Evolutionary conservation across 2,888 invertebrate species (phyloP).

Genomic region (Drosophila histrio): DNA sequence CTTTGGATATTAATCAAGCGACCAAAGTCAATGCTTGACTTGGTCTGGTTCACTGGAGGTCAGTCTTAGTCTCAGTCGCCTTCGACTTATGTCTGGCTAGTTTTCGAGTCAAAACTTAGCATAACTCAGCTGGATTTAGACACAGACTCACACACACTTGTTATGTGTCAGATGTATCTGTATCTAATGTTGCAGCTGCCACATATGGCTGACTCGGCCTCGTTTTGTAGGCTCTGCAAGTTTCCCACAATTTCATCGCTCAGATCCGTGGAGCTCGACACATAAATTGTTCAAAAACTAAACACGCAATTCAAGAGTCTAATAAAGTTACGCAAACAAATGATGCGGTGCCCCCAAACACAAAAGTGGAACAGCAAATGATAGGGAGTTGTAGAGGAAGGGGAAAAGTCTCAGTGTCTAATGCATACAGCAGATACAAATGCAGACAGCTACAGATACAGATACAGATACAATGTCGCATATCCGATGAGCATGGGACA

Average conservation of each 20-base stretch:
- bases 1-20: constrained; percentile 80
- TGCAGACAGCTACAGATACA: constrained; percentile 27
- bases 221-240: constrained; percentile 28
- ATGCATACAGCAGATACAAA: constrained; percentile 60
- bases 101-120: not conserved
- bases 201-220: constrained; percentile 49
- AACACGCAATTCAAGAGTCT: constrained; percentile 78
- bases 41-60: constrained; percentile 14
- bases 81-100: not conserved
- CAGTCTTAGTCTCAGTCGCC: not conserved
- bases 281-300: constrained; percentile 77
- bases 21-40: constrained; percentile 26
- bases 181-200: constrained; percentile 22
- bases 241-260: constrained; percentile 74
- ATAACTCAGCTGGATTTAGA: not conserved
- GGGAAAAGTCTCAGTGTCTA: constrained; percentile 41
- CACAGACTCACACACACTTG: constrained; percentile 31
- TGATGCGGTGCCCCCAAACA: constrained; percentile 75
- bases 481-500: constrained; percentile 22
- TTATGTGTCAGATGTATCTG: constrained; percentile 27
- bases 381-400: not conserved
- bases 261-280: constrained; percentile 30
- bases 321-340: constrained; percentile 82
- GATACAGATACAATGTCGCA: constrained; percentile 47
- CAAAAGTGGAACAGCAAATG: constrained; percentile 69